These are phyloP conservation scores for Hiodon tergisus DNA, from an alignment of 2,113 vertebrate species.

Conservation along the genomic window DNA sequence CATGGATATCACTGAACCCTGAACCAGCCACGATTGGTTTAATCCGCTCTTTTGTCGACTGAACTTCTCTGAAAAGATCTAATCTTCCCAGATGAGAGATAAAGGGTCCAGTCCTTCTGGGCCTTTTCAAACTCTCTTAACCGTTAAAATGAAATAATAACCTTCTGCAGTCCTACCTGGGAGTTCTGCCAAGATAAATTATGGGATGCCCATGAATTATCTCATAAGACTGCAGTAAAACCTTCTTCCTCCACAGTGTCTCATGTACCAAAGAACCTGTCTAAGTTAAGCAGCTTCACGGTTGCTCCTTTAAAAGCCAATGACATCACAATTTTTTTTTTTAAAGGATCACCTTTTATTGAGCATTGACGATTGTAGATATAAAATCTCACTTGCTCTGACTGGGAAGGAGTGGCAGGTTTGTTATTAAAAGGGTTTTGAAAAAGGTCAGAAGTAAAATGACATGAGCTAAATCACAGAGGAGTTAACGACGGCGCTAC, in stretches of 20 bases:
- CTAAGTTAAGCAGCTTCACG: neutral
- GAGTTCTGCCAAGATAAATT: conserved; percentile 5
- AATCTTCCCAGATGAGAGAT: conserved; percentile 16
- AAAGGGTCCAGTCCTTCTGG: neutral
- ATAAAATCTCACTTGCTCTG: neutral
- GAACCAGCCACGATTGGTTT: neutral
- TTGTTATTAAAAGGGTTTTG: neutral
- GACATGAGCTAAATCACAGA: neutral
- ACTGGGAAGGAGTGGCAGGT: neutral
- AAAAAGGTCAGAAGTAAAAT: neutral
- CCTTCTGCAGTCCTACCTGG: conserved; percentile 3
- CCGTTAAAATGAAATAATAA: conserved; percentile 19
- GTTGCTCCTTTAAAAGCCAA: neutral
- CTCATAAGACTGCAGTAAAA: neutral
- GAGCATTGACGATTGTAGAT: neutral
- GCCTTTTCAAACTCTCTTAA: conserved; percentile 2
- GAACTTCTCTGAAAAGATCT: conserved; percentile 1
- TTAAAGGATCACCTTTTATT: neutral
- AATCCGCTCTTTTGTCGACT: neutral
- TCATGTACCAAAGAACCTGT: neutral
- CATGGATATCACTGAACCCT: neutral
- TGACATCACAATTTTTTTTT: neutral
- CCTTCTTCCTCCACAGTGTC: neutral
- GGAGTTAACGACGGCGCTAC: neutral
- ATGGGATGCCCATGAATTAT: neutral